Conservation (phyloP, 2,797 vertebrate genomes). For the Sebastiscus tertius region DNA sequence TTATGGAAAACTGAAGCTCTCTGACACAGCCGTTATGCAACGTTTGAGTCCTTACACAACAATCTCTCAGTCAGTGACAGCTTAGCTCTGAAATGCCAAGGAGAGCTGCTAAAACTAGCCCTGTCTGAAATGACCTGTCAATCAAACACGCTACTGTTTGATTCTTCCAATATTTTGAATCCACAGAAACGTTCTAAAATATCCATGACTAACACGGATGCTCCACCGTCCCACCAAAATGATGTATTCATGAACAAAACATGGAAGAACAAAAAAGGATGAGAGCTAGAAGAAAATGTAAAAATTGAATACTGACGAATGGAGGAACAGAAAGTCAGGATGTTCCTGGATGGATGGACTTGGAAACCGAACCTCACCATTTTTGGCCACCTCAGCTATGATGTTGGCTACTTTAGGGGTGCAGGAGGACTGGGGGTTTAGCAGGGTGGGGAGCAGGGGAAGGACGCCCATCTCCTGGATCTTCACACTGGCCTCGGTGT, state of each 20-base stretch:
- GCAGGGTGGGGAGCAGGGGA: conserved; percentile 87
- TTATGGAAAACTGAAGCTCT: conserved; percentile 18
- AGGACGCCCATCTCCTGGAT: conserved; percentile 93
- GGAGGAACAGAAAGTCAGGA: conserved; percentile 67
- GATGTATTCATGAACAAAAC: neutral
- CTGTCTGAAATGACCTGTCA: conserved; percentile 2
- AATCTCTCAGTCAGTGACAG: neutral
- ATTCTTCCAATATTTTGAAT: neutral
- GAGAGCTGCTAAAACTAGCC: neutral
- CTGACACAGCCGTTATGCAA: conserved; percentile 21
- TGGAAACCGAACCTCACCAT: conserved; percentile 86
- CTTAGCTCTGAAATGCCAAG: conserved; percentile 4
- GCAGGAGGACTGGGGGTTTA: conserved; percentile 90
- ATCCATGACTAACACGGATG: neutral
- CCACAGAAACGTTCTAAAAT: neutral
- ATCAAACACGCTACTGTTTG: neutral
- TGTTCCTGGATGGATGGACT: conserved; percentile 13
- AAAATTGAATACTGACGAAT: conserved; percentile 71
- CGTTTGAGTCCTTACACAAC: conserved; percentile 11
- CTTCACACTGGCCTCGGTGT: conserved; percentile 94
- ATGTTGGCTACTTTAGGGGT: conserved; percentile 97
- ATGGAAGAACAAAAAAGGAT: neutral
- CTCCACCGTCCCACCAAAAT: neutral
- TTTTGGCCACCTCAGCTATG: conserved; percentile 99
- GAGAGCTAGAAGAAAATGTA: neutral